A percentile compares a stretch with the other conserved stretches of the same genome.
phyloP scores from a whole-genome alignment of 2,113 vertebrate genomes.

The Regulus satrapa region DNA sequence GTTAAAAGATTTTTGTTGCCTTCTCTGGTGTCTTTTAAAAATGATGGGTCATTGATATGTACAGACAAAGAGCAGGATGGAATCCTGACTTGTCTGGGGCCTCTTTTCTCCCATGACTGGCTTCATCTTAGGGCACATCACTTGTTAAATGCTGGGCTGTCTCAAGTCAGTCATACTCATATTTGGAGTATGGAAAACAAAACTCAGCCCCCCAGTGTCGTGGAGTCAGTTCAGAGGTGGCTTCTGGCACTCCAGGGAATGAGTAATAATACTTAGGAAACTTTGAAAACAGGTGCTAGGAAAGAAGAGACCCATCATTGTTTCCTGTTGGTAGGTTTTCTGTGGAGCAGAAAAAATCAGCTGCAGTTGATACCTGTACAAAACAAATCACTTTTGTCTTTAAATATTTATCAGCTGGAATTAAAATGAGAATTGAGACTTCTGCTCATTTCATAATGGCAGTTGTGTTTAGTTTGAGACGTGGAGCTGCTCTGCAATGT shows the following conservation, averaged over 20 bases:
- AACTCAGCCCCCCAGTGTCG: not conserved
- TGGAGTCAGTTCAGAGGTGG: not conserved
- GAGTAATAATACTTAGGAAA: not conserved
- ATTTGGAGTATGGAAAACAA: not conserved
- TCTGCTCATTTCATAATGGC: not conserved
- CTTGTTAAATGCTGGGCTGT: not conserved
- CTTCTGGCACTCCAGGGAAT: not conserved
- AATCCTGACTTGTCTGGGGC: not conserved
- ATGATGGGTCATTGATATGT: not conserved
- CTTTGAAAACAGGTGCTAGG: not conserved
- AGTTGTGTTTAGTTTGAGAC: not conserved
- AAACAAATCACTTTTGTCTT: not conserved
- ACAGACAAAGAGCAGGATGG: not conserved
- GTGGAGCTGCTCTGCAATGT: not conserved
- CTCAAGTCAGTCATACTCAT: not conserved
- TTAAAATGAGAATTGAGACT: not conserved
- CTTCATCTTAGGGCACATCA: not conserved
- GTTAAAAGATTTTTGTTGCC: not conserved
- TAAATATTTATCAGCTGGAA: not conserved
- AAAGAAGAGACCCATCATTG: not conserved
- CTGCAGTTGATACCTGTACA: not conserved
- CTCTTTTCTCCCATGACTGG: not conserved
- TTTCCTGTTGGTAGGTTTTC: not conserved
- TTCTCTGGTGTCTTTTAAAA: not conserved
- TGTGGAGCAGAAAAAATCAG: not conserved